phyloP scores from a whole-genome alignment of 2,888 invertebrate species.

The Athripsodes cinereus region DNA sequence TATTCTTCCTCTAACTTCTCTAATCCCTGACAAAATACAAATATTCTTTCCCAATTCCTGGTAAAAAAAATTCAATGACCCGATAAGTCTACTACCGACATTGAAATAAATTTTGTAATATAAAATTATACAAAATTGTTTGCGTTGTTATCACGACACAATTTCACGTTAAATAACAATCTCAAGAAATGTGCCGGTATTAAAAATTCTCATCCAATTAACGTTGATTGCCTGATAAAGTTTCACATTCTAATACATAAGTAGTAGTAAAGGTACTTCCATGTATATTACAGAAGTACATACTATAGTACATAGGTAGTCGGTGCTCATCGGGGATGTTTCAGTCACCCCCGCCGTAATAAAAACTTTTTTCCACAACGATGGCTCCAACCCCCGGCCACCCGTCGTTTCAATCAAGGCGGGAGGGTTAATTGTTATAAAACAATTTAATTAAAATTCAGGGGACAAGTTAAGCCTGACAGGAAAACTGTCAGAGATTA shows the following conservation, averaged over 20 bases:
- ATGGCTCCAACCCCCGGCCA: neutral
- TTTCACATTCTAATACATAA: neutral
- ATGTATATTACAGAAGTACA: neutral
- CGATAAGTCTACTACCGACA: too few species aligned
- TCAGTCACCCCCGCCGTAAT: neutral
- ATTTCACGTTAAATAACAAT: too few species aligned
- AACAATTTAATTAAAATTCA: slow-evolving; percentile 22
- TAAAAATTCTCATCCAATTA: slow-evolving; percentile 1
- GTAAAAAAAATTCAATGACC: too few species aligned
- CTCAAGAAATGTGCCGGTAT: neutral
- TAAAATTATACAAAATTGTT: too few species aligned
- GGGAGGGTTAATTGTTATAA: slow-evolving; percentile 16
- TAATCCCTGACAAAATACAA: too few species aligned
- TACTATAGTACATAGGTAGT: neutral
- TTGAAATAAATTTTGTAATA: too few species aligned
- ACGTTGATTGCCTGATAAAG: slow-evolving; percentile 2
- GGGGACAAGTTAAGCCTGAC: slow-evolving; percentile 11
- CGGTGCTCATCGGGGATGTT: too few species aligned
- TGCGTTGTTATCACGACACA: too few species aligned
- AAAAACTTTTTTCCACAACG: slow-evolving; percentile 2
- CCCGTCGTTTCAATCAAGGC: slow-evolving; percentile 2
- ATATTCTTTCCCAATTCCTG: too few species aligned
- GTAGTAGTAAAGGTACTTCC: neutral
- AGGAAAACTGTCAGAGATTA: neutral
- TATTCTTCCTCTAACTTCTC: too few species aligned